These are phyloP conservation scores for Huso huso DNA, from an alignment of 2,797 vertebrate genomes.

Conservation along the genomic window DNA sequence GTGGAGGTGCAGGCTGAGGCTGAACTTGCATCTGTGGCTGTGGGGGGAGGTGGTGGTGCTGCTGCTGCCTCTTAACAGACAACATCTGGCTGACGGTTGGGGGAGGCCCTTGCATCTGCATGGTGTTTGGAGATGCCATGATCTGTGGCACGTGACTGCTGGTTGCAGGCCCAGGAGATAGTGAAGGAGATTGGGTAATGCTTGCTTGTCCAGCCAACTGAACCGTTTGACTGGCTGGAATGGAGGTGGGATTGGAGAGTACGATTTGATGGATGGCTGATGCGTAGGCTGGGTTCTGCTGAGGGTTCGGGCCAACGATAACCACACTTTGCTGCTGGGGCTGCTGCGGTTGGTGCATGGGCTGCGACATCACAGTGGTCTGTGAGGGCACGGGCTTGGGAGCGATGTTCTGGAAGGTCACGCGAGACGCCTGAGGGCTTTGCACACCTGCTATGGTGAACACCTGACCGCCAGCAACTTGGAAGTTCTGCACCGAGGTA, in stretches of 20 bases:
- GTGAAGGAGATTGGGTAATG: constrained; percentile 66
- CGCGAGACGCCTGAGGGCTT: constrained; percentile 73
- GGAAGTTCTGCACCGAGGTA: constrained; percentile 77
- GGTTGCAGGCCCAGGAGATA: constrained; percentile 61
- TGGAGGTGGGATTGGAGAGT: constrained; percentile 79
- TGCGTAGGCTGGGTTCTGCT: constrained; percentile 78
- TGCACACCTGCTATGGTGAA: constrained; percentile 74
- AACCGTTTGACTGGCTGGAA: constrained; percentile 76
- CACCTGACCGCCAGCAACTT: constrained; percentile 73
- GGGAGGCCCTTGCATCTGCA: constrained; percentile 73
- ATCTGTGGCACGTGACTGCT: constrained; percentile 60
- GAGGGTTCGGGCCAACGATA: constrained; percentile 81
- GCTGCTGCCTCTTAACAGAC: constrained; percentile 82
- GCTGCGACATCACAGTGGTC: constrained; percentile 54
- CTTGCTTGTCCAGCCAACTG: constrained; percentile 80
- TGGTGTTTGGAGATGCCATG: constrained; percentile 59
- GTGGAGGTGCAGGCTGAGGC: constrained; percentile 51
- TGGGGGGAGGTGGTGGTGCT: constrained; percentile 57
- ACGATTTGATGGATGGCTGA: constrained; percentile 98
- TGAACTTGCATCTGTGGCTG: constrained; percentile 65
- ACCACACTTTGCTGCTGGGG: constrained; percentile 82
- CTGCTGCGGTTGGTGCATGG: constrained; percentile 51
- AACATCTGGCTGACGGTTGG: constrained; percentile 89
- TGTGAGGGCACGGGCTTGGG: constrained; percentile 86
- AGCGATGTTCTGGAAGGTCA: constrained; percentile 93